Conservation (phyloP, 2,113 vertebrate species). For the Rhinogobius similis region DNA sequence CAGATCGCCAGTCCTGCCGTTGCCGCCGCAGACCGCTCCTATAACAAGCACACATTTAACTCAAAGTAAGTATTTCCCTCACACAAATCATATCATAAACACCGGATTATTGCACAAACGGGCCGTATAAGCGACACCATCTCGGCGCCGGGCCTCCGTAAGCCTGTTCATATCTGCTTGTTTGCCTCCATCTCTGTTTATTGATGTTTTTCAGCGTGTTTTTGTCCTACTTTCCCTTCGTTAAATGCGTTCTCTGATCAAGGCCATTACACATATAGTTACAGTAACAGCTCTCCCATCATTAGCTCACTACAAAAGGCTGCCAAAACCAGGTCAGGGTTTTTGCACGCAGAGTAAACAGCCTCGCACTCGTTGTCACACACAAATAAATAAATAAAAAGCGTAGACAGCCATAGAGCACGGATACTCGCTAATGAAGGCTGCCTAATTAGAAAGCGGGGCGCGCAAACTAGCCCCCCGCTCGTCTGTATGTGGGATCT, state of each 20-base stretch:
- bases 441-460: constrained; percentile 47
- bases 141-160: neutral
- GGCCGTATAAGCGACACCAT: neutral
- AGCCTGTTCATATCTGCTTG: neutral
- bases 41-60: constrained; percentile 50
- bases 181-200: constrained; percentile 34
- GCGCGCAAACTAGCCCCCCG: constrained; percentile 8
- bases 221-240: constrained; percentile 66
- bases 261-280: constrained; percentile 72
- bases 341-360: constrained; percentile 21
- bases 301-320: constrained; percentile 76
- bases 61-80: constrained; percentile 53
- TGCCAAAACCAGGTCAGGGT: constrained; percentile 64
- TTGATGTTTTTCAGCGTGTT: constrained; percentile 39
- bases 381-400: constrained; percentile 32
- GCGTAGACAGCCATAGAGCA: constrained; percentile 22
- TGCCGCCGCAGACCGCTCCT: constrained; percentile 44
- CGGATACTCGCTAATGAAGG: constrained; percentile 48
- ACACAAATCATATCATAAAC: neutral
- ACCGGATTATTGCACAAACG: neutral
- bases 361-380: constrained; percentile 7
- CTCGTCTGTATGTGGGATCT: constrained; percentile 32
- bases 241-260: constrained; percentile 70
- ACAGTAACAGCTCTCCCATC: constrained; percentile 65
- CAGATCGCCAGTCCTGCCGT: constrained; percentile 47